Evolutionary conservation across 1,140 invertebrate species (phyloP), one percentile per base, ranked within the genome.

Genomic region (Temnothorax curvispinosus): DNA sequence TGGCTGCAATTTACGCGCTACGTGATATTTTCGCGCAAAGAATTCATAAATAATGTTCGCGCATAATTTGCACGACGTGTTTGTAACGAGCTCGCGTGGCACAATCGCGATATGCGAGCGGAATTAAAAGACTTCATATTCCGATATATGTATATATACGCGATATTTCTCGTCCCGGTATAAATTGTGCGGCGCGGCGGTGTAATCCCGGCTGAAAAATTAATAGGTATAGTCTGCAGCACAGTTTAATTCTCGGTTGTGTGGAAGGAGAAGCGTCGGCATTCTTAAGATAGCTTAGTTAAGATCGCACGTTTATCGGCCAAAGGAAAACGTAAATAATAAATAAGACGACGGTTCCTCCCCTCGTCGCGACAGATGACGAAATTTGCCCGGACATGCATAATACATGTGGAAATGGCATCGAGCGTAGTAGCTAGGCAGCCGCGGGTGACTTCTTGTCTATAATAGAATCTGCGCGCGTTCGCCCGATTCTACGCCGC

Each of bases 381-480:
- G 92, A 94, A 94, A 95, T 95, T 94, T 94, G 93, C 93, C 93
- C 87, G 78, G 89, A 88, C 90, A 94, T 95, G 93, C 93, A 94
- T 95, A 93, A 95, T 95, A 93, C 93, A 95, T 94, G 93, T 89
- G 76, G 86, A 93, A 94, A 94, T 92, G 89, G 89, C 92, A 92
- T 90, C 89, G 92, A 86, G 92, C 89, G 89, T 91, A 81, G 75
- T 90, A 88, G 88, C 92, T 93, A 88, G 76, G 89, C 65, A 47
- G 41, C 60, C 35, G 47, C 87, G 89, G 71, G 76, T 88, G 92
- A 93, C 92, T 94, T 92, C 93, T 94, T 94, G 94, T 94, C 94
- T 95, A 94, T 95, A 95, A 95, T 95, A 93, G 94, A 95, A 95
- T 95, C 94, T 95, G 89, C 87, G 91, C 93, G 6, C 91, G 93